These are phyloP conservation scores for Polydrusus tereticollis DNA, from an alignment of 2,888 invertebrate species.

Conservation along the genomic window DNA sequence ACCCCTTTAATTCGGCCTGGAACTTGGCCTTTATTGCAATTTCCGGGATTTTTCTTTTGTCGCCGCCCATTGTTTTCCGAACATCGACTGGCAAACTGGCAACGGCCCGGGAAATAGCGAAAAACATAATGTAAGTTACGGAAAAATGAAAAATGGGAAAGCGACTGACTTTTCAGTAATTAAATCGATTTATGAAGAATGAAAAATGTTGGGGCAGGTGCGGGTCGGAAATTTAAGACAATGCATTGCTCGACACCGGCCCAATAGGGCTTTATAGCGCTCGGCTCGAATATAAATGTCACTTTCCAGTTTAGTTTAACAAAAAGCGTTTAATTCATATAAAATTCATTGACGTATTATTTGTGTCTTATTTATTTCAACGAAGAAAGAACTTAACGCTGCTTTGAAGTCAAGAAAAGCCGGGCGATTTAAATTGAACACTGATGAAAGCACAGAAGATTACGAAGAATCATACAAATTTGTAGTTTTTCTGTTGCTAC, in stretches of 20 bases:
- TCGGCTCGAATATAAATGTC: constrained; percentile 6
- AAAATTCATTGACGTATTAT: too few species aligned
- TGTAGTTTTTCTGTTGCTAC: too few species aligned
- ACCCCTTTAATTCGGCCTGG: constrained; percentile 36
- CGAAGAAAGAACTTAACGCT: too few species aligned
- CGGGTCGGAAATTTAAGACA: constrained; percentile 41
- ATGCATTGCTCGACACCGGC: constrained; percentile 33
- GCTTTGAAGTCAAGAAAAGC: too few species aligned
- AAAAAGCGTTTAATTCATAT: not conserved
- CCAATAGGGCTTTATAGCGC: constrained; percentile 37
- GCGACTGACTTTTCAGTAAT: constrained; percentile 35
- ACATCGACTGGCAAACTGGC: constrained; percentile 24
- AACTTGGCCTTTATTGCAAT: constrained; percentile 38
- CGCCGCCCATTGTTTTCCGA: constrained; percentile 28
- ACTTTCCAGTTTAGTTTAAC: constrained; percentile 12
- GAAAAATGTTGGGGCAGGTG: constrained; percentile 45
- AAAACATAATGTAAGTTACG: constrained; percentile 29
- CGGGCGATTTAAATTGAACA: too few species aligned
- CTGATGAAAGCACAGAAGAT: too few species aligned
- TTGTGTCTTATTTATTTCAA: too few species aligned
- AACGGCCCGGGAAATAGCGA: constrained; percentile 15
- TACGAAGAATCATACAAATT: too few species aligned
- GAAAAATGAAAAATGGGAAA: constrained; percentile 30
- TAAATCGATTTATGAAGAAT: constrained; percentile 44
- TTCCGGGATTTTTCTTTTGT: constrained; percentile 36